Percentiles rank a stretch among this genome's conserved stretches.
Evolutionary conservation across 2,113 vertebrate species (phyloP).

Genomic region (Trogon melanurus): DNA sequence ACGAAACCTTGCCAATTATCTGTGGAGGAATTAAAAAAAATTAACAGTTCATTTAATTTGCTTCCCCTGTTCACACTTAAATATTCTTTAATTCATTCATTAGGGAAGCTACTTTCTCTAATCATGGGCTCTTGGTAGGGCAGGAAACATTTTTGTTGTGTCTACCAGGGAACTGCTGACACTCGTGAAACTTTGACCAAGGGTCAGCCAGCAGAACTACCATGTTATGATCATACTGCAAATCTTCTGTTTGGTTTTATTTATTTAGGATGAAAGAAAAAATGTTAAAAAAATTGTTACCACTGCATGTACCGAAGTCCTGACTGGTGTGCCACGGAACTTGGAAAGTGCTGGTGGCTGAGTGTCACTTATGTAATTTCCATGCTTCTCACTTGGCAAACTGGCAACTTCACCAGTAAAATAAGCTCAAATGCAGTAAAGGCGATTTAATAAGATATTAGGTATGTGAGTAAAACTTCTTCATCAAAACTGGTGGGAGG

Average conservation of each 20-base stretch:
- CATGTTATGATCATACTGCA: background rate
- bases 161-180: background rate
- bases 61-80: background rate
- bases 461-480: background rate
- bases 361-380: background rate
- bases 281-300: background rate
- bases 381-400: background rate
- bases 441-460: background rate
- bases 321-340: background rate
- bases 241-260: background rate
- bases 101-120: background rate
- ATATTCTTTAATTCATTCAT: background rate
- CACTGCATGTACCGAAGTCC: background rate
- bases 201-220: background rate
- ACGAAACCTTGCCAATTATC: background rate
- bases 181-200: background rate
- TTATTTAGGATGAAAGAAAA: background rate
- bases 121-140: background rate
- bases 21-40: background rate
- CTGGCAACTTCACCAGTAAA: background rate
- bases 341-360: background rate
- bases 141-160: background rate
- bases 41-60: background rate
- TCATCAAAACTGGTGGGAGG: background rate
- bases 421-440: background rate